phyloP scores from a whole-genome alignment of 2,797 vertebrate species.

The Sebastes glaucus region DNA sequence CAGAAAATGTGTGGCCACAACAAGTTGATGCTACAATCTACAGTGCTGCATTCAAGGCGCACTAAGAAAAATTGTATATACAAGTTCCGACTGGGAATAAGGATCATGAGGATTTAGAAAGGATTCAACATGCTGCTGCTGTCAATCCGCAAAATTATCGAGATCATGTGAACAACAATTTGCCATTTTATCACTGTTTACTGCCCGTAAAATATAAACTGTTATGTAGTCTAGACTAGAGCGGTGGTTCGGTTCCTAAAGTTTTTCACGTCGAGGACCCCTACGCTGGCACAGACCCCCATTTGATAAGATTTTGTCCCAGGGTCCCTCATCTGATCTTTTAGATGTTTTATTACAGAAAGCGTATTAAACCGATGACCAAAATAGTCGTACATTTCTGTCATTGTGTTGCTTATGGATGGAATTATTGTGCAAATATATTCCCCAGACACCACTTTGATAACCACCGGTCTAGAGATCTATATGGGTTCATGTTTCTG shows the following conservation, averaged over 20 bases:
- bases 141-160: background rate
- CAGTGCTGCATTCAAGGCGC: constrained; percentile 10
- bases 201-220: background rate
- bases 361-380: background rate
- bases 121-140: background rate
- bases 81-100: background rate
- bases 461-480: background rate
- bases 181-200: background rate
- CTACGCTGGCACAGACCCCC: background rate
- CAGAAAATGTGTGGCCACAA: constrained; percentile 37
- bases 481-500: background rate
- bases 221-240: background rate
- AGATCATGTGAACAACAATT: constrained; percentile 35
- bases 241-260: background rate
- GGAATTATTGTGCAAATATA: background rate
- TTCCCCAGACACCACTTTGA: background rate
- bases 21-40: constrained; percentile 68
- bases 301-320: background rate
- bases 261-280: background rate
- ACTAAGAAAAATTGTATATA: background rate
- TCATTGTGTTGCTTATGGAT: background rate
- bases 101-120: background rate
- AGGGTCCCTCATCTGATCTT: background rate
- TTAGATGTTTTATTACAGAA: background rate
- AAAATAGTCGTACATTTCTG: background rate